Conservation (phyloP, 1,140 invertebrate species). For the Heliconius nattereri region DNA sequence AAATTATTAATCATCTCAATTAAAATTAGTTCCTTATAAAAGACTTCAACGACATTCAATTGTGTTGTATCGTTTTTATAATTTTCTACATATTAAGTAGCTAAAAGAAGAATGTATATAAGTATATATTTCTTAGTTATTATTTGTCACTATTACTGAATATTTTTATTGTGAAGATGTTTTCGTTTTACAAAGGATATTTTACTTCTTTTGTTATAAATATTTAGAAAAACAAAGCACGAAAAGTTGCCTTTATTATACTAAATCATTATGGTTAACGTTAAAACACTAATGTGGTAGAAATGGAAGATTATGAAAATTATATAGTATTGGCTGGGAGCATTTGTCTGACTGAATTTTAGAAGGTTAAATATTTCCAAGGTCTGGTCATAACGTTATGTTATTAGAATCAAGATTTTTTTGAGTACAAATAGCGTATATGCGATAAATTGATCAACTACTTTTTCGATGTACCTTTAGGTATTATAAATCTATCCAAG, state of each 20-base stretch:
- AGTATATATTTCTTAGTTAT: too few relatives aligned
- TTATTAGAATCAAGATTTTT: neutral
- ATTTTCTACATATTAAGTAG: neutral
- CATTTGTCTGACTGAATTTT: constrained; percentile 19
- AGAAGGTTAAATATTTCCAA: neutral
- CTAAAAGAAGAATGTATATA: neutral
- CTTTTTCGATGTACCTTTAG: neutral
- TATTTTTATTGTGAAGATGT: too few relatives aligned
- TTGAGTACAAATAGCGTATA: neutral
- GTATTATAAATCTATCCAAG: neutral
- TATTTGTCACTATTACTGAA: too few relatives aligned
- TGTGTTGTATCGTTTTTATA: neutral
- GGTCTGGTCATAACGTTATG: neutral
- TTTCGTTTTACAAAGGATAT: too few relatives aligned
- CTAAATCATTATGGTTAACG: constrained; percentile 46
- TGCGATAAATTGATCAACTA: too few relatives aligned
- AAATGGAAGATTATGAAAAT: constrained; percentile 21
- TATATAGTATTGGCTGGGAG: constrained; percentile 13
- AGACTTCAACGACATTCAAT: constrained; percentile 43
- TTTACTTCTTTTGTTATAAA: too few relatives aligned
- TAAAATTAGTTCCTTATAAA: constrained; percentile 20
- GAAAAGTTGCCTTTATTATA: constrained; percentile 53
- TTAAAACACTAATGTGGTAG: constrained; percentile 39
- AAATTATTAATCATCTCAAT: neutral
- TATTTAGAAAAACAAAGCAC: constrained; percentile 7